phyloP scores from a whole-genome alignment of 64 coral and sea anemone genomes.

The Pocillopora verrucosa region DNA sequence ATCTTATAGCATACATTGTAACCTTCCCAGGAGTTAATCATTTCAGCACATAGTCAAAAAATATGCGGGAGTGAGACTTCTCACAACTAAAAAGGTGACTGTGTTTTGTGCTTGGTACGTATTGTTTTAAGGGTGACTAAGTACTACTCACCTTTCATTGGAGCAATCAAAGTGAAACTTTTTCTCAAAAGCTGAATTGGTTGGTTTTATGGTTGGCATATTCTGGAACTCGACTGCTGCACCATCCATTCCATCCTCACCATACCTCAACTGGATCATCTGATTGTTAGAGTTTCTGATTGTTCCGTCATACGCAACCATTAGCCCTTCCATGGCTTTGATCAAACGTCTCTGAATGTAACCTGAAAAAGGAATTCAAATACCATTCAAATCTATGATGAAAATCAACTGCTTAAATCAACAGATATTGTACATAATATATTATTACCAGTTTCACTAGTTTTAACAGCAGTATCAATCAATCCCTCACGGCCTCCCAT shows the following conservation, averaged over 20 bases:
- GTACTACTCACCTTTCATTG: constrained; percentile 75
- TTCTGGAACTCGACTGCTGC: constrained; percentile 87
- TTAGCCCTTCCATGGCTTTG: constrained; percentile 98
- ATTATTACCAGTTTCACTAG: constrained; percentile 95
- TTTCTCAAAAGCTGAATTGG: constrained; percentile 83
- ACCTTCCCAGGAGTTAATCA: no score
- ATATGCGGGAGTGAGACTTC: no score
- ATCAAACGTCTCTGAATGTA: constrained; percentile 99
- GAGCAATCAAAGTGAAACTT: constrained; percentile 92
- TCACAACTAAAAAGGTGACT: no score
- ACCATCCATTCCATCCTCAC: constrained; percentile 99
- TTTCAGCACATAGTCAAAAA: no score
- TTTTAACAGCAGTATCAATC: constrained; percentile 99
- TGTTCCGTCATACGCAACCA: constrained; percentile 95
- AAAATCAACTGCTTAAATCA: no score
- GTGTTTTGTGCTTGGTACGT: no score
- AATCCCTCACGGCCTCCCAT: constrained; percentile 99
- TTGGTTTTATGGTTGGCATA: constrained; percentile 91
- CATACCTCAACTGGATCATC: constrained; percentile 95
- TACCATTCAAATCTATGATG: no score
- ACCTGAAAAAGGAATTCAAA: constrained; percentile 45
- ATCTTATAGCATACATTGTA: no score
- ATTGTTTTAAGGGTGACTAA: no score
- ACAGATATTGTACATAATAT: no score
- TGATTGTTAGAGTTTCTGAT: constrained; percentile 97